These are phyloP conservation scores for Leptopterna dolabrata DNA, from an alignment of 2,888 invertebrate genomes.

Conservation along the genomic window DNA sequence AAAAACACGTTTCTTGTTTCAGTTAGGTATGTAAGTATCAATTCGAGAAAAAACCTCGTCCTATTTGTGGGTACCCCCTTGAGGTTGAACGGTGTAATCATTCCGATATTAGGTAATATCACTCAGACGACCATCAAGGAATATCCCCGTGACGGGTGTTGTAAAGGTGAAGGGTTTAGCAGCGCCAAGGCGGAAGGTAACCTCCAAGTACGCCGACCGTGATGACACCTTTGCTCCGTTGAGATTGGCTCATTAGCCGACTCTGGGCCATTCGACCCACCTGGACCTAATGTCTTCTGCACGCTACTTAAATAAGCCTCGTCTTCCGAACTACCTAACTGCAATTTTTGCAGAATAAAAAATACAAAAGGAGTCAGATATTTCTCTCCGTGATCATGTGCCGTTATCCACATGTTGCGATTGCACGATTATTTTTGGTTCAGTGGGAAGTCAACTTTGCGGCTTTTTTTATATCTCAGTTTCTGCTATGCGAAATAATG, in stretches of 20 bases:
- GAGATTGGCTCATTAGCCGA: not conserved
- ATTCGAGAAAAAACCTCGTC: too few relatives aligned
- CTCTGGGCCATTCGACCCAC: not conserved
- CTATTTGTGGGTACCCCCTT: not conserved
- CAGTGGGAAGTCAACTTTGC: too few relatives aligned
- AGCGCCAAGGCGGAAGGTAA: not conserved
- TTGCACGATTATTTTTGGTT: not conserved
- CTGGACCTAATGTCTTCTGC: not conserved
- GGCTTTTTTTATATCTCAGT: too few relatives aligned
- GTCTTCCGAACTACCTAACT: not conserved
- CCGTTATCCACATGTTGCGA: not conserved
- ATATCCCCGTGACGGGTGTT: not conserved
- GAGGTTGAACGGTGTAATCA: not conserved
- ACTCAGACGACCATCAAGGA: not conserved
- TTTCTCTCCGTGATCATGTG: too few relatives aligned
- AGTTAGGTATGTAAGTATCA: too few relatives aligned
- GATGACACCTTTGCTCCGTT: slow-evolving; percentile 3
- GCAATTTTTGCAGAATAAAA: too few relatives aligned
- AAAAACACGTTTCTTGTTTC: too few relatives aligned
- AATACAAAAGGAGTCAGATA: too few relatives aligned
- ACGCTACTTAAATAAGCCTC: not conserved
- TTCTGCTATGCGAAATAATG: too few relatives aligned
- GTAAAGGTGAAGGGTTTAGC: not conserved
- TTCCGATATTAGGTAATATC: slow-evolving; percentile 2
- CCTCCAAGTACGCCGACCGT: not conserved